Conservation (phyloP, 2,113 vertebrate species). For the Aegotheles bennettii region DNA sequence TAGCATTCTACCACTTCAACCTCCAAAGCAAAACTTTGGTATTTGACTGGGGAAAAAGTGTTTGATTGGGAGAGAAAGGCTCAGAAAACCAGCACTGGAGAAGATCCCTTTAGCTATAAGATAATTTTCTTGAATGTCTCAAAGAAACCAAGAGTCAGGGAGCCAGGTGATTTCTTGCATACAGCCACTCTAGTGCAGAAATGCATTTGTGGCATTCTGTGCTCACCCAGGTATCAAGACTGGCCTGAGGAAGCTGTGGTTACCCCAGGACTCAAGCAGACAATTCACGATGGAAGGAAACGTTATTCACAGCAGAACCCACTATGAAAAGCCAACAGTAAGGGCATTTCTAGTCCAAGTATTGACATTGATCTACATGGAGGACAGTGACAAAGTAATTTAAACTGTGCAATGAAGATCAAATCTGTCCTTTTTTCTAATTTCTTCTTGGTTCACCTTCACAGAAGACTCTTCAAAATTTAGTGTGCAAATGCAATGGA, state of each 20-base stretch:
- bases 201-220: neutral
- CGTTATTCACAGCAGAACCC: neutral
- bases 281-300: neutral
- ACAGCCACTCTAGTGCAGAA: neutral
- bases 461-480: neutral
- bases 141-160: neutral
- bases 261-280: neutral
- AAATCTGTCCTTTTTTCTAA: neutral
- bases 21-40: neutral
- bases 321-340: neutral
- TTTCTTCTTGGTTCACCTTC: neutral
- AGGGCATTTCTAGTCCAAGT: neutral
- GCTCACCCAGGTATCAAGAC: neutral
- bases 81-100: neutral
- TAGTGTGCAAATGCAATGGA: neutral
- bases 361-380: neutral
- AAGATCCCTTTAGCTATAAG: neutral
- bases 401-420: neutral
- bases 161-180: neutral
- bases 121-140: accelerated
- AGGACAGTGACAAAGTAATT: neutral
- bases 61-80: neutral
- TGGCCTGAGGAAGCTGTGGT: neutral
- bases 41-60: neutral
- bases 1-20: neutral